A percentile compares a stretch with the other conserved stretches of the same genome.
Conservation (phyloP, 1,140 invertebrate genomes). For the Steinernema khuongi region DNA sequence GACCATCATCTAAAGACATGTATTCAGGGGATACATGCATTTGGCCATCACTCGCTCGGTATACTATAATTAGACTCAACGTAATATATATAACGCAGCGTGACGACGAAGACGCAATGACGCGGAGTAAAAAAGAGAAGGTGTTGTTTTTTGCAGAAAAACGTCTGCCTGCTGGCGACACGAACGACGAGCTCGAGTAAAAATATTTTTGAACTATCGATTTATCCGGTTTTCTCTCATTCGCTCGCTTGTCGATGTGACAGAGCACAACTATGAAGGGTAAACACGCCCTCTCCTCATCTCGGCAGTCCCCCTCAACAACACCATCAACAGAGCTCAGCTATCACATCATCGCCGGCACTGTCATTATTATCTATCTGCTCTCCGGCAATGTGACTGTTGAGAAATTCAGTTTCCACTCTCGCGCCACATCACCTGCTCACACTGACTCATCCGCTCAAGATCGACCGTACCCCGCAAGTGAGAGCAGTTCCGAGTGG, state of each 20-base stretch:
- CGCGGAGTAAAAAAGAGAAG: not conserved
- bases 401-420: not conserved
- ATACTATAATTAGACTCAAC: not conserved
- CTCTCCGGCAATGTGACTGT: not conserved
- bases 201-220: conserved; percentile 17
- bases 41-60: not conserved
- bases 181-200: conserved; percentile 11
- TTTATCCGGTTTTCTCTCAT: conserved; percentile 17
- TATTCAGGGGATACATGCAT: not conserved
- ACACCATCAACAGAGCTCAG: not conserved
- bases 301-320: conserved; percentile 8
- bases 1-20: conserved; percentile 16
- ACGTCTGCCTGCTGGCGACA: conserved; percentile 7
- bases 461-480: no score
- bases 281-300: conserved; percentile 16
- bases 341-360: not conserved
- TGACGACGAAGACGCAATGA: conserved; percentile 1
- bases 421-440: not conserved
- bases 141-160: conserved; percentile 17
- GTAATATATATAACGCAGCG: not conserved
- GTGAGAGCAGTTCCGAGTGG: no score
- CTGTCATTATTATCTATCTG: conserved; percentile 1
- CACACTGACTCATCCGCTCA: not conserved
- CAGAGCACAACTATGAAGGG: conserved; percentile 15
- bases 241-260: conserved; percentile 16